Base-by-base conservation (phyloP, 1,140 invertebrate species). In the Euura lappo region DNA sequence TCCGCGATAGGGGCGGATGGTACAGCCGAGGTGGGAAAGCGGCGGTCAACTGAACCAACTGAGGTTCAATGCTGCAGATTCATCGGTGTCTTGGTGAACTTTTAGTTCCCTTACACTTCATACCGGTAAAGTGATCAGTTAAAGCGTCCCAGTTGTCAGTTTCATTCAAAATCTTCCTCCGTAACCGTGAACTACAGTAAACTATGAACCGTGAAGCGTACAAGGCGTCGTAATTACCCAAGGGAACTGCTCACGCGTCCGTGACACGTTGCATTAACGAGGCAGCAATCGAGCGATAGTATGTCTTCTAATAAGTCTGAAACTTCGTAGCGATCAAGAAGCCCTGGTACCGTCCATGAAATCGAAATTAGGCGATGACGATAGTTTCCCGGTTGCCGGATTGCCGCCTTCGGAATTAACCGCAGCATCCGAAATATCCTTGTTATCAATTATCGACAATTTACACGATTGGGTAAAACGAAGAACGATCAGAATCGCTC, bases 191-290 rank as follows among this genome's bases (percentile, higher is more conserved):
- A 60, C 51, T n/a, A n/a, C 28, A 28, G 28, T 60, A 5, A 60
- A 60, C 13, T n/a, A 60, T 6, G 51, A 60, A 60, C 51, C 51
- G 51, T 60, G 51, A 60, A 60, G 8, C 51, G 51, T 60, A 60
- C 51, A 60, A 60, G 51, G 51, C 8, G 51, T 60, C 51, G 28
- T 60, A 60, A 60, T 60, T 60, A 60, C 51, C 51, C 51, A n/a
- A 60, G 51, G 6, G 10, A 60, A 60, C 51, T 60, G 51, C 51
- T 60, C 8, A 60, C 51, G 2, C 6, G 51, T 11, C 51, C 51
- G 51, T 60, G 51, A 60, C 51, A 60, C 51, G 51, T 60, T 60
- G 51, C 51, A 6, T 60, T 6, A 60, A 60, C 51, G 51, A 60
- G 51, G 51, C 51, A 60, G 51, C 51, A 60, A 60, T 60, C 51